phyloP scores from a whole-genome alignment of 2,797 vertebrate species.

The Argyrosomus regius region DNA sequence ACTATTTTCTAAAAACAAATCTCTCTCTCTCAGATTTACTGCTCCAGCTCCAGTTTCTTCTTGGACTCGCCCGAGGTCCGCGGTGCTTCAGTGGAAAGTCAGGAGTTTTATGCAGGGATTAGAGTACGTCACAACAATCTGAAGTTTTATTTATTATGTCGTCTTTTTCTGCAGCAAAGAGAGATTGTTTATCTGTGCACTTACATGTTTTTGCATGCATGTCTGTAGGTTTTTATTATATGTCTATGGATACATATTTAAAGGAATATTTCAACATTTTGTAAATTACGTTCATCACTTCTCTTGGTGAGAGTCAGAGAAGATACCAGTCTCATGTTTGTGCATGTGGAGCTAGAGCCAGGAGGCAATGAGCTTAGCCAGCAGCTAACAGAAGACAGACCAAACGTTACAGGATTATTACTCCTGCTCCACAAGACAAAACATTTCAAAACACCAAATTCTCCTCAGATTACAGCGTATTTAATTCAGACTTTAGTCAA shows the following conservation, averaged over 20 bases:
- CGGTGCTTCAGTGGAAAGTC: slow-evolving; percentile 85
- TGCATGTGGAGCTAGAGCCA: too few species aligned
- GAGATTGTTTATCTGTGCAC: background rate
- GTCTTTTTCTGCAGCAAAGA: background rate
- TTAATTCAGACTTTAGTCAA: background rate
- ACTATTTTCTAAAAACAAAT: background rate
- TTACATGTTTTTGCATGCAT: background rate
- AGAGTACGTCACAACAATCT: slow-evolving; percentile 52
- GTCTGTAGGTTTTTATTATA: background rate
- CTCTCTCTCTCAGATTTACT: slow-evolving; percentile 87
- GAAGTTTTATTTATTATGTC: background rate
- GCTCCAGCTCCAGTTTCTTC: slow-evolving; percentile 89
- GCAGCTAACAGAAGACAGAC: background rate
- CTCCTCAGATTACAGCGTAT: background rate
- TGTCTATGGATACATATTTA: background rate
- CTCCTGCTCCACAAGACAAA: background rate
- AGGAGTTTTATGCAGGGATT: slow-evolving; percentile 92
- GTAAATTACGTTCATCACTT: too few species aligned
- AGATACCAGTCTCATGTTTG: too few species aligned
- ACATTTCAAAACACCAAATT: background rate
- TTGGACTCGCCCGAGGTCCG: slow-evolving; percentile 86
- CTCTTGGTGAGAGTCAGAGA: too few species aligned
- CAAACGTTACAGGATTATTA: background rate
- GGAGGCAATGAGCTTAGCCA: too few species aligned
- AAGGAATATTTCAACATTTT: background rate